Base-by-base conservation (phyloP, 2,113 vertebrate species). In the Cynoglossus semilaevis region DNA sequence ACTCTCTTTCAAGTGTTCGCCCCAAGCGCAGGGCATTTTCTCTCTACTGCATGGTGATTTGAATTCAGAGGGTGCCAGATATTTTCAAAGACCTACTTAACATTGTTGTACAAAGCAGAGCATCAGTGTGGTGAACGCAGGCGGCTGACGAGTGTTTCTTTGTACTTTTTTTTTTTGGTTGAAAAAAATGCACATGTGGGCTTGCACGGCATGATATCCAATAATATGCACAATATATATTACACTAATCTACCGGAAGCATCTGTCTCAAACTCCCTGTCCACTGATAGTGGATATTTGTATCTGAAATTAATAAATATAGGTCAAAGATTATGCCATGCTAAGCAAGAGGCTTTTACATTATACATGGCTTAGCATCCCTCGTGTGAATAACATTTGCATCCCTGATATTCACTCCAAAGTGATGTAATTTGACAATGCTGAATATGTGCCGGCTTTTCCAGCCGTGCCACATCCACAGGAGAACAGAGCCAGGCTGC, bases 261-360 rank as follows among this genome's bases (percentile, higher is more conserved):
- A 29, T 17, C 11, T 14, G 8, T 47, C 18, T 9, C 22, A 9
- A 42, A 47, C 34, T 45, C 45, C 29, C 15, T 19, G 46, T 22
- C 43, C 29, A 10, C 56, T 57, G 45, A 82, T 49, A 53, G 4
- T 36, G 40, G 56, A 62, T 58, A 36, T 15, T 49, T 62, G 41
- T 62, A 49, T 66, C 63, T 64, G 41, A 57, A 63, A 72, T 57
- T 63, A 60, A 72, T 48, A 66, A 57, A 80, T 80, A 60, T 79
- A 78, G 78, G 80, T 83, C 80, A 88, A 42, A 13, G 65, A 83
- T 74, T 54, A 70, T 29, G 51, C 14, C 43, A 44, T 57, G 53
- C 36, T 61, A 66, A 63, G 54, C 51, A 65, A 9, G 43, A 3
- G 3, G 36, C 37, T 75, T 29, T 53, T 81, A 67, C 72, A 81